Evolutionary conservation across 2,113 vertebrate species (phyloP).

Genomic region (Psephotus haematonotus): DNA sequence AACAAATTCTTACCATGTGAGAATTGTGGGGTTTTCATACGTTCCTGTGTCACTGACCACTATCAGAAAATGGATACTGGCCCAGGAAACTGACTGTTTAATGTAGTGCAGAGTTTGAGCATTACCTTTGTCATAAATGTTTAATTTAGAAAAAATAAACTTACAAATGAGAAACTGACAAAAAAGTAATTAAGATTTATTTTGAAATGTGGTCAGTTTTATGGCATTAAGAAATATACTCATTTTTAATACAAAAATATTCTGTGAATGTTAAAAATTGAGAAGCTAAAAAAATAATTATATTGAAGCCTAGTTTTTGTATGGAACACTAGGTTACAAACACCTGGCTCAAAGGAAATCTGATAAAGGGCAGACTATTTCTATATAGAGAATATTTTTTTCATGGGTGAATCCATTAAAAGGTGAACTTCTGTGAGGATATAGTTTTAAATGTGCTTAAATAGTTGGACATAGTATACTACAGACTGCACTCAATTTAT

Average conservation of each 20-base stretch:
- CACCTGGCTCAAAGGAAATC: background rate
- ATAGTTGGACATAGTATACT: background rate
- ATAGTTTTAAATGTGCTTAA: background rate
- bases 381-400: accelerated
- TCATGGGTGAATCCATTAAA: background rate
- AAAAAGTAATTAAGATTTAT: background rate
- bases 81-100: background rate
- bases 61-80: background rate
- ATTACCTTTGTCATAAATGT: background rate
- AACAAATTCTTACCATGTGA: background rate
- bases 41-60: background rate
- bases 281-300: background rate
- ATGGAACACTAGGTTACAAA: background rate
- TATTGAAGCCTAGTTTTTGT: background rate
- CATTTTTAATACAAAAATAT: background rate
- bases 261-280: background rate
- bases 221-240: background rate
- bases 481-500: background rate
- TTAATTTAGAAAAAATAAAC: background rate
- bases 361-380: background rate
- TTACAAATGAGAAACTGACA: background rate
- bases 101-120: background rate
- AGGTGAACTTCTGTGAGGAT: background rate
- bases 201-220: background rate
- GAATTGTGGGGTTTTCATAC: background rate